phyloP scores from a whole-genome alignment of 2,888 invertebrate species.

The Alitta virens region DNA sequence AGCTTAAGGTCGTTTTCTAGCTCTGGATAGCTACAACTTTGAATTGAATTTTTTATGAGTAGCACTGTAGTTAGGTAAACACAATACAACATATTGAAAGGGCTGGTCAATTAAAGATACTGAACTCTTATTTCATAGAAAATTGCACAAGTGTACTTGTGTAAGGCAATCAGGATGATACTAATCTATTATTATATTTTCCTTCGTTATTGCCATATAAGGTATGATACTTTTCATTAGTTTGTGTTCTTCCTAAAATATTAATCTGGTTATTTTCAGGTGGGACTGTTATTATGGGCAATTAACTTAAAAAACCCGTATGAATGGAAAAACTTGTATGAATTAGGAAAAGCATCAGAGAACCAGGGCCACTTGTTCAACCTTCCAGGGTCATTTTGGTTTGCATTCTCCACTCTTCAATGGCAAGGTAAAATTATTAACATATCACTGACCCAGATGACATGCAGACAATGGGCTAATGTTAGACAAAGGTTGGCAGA shows the following conservation, averaged over 20 bases:
- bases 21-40: too few species aligned
- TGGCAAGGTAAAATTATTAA: slow-evolving; percentile 32
- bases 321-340: slow-evolving; percentile 21
- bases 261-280: slow-evolving; percentile 13
- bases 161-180: neutral
- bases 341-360: slow-evolving; percentile 17
- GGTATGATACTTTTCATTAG: neutral
- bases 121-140: too few species aligned
- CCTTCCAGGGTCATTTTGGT: slow-evolving; percentile 25
- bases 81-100: too few species aligned
- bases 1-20: too few species aligned
- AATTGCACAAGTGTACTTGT: too few species aligned
- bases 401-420: slow-evolving; percentile 27
- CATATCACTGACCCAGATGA: too few species aligned
- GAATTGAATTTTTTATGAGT: too few species aligned
- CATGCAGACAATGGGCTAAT: too few species aligned
- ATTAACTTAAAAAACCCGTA: slow-evolving; percentile 29
- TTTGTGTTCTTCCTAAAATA: neutral
- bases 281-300: slow-evolving; percentile 22
- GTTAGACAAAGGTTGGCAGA: too few species aligned
- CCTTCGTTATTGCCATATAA: neutral
- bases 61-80: too few species aligned
- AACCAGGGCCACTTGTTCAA: slow-evolving; percentile 19
- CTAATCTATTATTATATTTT: neutral
- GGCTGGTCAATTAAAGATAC: too few species aligned